These are phyloP conservation scores for Choristoneura fumiferana DNA, from an alignment of 1,140 invertebrate species.

Conservation along the genomic window DNA sequence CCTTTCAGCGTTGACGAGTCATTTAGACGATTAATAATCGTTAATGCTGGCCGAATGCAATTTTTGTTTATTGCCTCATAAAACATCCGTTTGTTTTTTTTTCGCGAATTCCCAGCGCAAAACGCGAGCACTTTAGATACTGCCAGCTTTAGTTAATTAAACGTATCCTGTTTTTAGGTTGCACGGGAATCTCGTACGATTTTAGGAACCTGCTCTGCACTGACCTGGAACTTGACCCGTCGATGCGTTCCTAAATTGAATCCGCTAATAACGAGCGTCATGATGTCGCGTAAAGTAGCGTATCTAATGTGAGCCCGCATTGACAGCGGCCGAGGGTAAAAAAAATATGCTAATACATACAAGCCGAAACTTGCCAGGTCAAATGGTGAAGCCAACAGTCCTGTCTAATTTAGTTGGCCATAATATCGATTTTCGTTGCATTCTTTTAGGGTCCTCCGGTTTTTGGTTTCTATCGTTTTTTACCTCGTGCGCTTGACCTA, in stretches of 20 bases:
- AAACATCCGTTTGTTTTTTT: not conserved
- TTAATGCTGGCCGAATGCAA: constrained; percentile 28
- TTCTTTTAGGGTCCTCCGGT: not conserved
- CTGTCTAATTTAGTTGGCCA: constrained; percentile 2
- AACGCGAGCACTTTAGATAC: constrained; percentile 1
- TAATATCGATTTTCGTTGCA: not conserved
- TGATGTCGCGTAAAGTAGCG: constrained; percentile 45
- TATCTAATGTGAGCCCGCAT: constrained; percentile 48
- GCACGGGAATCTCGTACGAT: not conserved
- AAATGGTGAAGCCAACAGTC: not conserved
- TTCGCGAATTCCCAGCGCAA: not conserved
- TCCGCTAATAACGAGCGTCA: constrained; percentile 35
- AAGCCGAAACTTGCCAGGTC: constrained; percentile 9
- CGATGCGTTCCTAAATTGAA: constrained; percentile 36
- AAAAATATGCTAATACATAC: not conserved
- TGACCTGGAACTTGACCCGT: constrained; percentile 40
- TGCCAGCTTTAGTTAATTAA: not conserved
- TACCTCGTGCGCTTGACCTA: not conserved
- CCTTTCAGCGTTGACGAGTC: constrained; percentile 49
- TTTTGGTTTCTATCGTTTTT: not conserved
- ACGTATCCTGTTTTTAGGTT: not conserved
- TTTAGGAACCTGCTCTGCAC: constrained; percentile 15
- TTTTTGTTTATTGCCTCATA: constrained; percentile 30
- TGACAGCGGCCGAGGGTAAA: constrained; percentile 44
- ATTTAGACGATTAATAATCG: constrained; percentile 36